Percentiles rank a stretch among this genome's conserved stretches.
phyloP scores from a whole-genome alignment of 2,888 invertebrate genomes.

The Geotrupes spiniger region DNA sequence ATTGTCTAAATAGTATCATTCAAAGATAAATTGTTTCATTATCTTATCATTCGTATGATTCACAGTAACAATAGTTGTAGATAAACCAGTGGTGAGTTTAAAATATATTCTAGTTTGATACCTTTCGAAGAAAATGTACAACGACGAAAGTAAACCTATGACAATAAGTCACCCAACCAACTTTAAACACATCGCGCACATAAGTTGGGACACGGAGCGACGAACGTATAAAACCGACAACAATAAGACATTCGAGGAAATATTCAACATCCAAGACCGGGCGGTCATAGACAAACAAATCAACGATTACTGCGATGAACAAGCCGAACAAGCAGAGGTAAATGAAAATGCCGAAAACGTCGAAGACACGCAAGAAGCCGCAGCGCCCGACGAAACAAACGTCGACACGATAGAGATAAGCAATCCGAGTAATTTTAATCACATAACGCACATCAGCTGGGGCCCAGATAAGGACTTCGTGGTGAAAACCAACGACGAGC shows the following conservation, averaged over 20 bases:
- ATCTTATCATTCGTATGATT: too few species aligned
- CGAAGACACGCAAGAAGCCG: background rate
- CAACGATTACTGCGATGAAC: too few species aligned
- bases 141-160: background rate
- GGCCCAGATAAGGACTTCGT: constrained; percentile 10
- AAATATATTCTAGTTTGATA: too few species aligned
- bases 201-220: background rate
- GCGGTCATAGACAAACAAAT: too few species aligned
- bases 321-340: background rate
- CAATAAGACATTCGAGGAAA: background rate
- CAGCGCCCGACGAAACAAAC: background rate
- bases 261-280: too few species aligned
- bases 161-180: background rate
- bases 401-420: constrained; percentile 7
- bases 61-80: too few species aligned
- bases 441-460: constrained; percentile 15
- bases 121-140: background rate
- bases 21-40: too few species aligned
- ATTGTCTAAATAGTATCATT: too few species aligned
- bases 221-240: background rate
- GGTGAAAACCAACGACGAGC: constrained; percentile 15
- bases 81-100: too few species aligned
- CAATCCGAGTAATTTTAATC: constrained; percentile 13
- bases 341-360: background rate
- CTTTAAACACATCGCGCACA: background rate